phyloP scores from a whole-genome alignment of 2,113 vertebrate genomes.

The Phaethornis superciliosus region DNA sequence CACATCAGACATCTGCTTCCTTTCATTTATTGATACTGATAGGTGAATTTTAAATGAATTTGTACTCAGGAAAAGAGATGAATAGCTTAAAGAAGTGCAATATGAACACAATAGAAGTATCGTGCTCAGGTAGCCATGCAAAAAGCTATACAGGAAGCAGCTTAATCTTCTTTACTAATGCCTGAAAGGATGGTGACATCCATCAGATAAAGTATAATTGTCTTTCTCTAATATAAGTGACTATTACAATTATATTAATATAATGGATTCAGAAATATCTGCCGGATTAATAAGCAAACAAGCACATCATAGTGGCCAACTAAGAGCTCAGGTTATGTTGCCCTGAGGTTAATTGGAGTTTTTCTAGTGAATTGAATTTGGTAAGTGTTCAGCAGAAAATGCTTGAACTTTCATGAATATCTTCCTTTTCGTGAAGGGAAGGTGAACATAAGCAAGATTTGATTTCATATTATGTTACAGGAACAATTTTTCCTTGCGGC shows the following conservation, averaged over 20 bases:
- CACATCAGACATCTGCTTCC: constrained; percentile 69
- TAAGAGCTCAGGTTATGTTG: constrained; percentile 24
- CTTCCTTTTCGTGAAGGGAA: background rate
- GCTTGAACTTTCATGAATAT: constrained; percentile 20
- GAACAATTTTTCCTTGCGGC: background rate
- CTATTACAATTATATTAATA: constrained; percentile 30
- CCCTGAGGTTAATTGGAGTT: constrained; percentile 60
- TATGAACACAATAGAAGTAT: constrained; percentile 29
- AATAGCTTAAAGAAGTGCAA: constrained; percentile 65
- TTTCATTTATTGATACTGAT: constrained; percentile 75
- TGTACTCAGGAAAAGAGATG: constrained; percentile 56
- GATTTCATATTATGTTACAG: background rate
- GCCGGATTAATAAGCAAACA: constrained; percentile 63
- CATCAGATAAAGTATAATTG: constrained; percentile 34
- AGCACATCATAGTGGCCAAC: constrained; percentile 9
- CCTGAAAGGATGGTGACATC: constrained; percentile 26
- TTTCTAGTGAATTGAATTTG: constrained; percentile 59
- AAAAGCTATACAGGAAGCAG: constrained; percentile 36
- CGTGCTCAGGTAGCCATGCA: background rate
- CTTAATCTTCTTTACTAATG: constrained; percentile 40
- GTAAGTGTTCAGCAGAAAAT: constrained; percentile 28
- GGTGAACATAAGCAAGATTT: background rate
- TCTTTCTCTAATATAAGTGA: constrained; percentile 26
- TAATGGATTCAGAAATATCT: constrained; percentile 30
- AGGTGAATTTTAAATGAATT: constrained; percentile 69